A percentile compares a stretch with the other conserved stretches of the same genome.
Conservation (phyloP, 1,140 invertebrate genomes). For the Brachionus koreanus region DNA sequence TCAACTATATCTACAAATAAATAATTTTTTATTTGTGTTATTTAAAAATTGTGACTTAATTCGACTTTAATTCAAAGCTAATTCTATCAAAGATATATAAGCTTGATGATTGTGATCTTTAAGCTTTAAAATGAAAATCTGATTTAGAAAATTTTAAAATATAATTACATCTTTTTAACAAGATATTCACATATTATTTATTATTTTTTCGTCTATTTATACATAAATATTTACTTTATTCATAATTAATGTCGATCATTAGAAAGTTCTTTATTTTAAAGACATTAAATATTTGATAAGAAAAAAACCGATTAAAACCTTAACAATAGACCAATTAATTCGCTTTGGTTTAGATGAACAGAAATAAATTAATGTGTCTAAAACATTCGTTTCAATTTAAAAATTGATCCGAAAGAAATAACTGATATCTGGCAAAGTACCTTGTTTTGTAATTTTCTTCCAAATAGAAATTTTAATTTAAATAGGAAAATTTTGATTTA, state of each 20-base stretch:
- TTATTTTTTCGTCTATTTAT: too few relatives aligned
- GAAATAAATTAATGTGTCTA: neutral
- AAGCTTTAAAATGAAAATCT: too few relatives aligned
- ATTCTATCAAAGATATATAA: too few relatives aligned
- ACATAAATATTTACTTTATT: too few relatives aligned
- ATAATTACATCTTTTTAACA: too few relatives aligned
- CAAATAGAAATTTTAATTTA: neutral
- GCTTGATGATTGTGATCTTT: too few relatives aligned
- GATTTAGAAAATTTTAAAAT: too few relatives aligned
- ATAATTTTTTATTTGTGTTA: too few relatives aligned
- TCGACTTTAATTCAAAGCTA: too few relatives aligned
- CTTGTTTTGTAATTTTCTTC: neutral
- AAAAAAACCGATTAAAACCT: neutral
- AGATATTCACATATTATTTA: too few relatives aligned
- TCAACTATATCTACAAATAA: too few relatives aligned
- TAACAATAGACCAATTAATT: neutral
- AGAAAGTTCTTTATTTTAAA: neutral
- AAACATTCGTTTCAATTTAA: neutral
- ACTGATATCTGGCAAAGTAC: neutral
- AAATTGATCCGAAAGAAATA: neutral
- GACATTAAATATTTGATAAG: neutral
- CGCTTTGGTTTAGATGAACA: neutral
- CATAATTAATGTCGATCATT: neutral
- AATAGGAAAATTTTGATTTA: neutral
- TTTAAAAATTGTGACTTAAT: too few relatives aligned